These are phyloP conservation scores for Meteorus sp. DNA, from an alignment of 1,140 invertebrate species.

Conservation along the genomic window DNA sequence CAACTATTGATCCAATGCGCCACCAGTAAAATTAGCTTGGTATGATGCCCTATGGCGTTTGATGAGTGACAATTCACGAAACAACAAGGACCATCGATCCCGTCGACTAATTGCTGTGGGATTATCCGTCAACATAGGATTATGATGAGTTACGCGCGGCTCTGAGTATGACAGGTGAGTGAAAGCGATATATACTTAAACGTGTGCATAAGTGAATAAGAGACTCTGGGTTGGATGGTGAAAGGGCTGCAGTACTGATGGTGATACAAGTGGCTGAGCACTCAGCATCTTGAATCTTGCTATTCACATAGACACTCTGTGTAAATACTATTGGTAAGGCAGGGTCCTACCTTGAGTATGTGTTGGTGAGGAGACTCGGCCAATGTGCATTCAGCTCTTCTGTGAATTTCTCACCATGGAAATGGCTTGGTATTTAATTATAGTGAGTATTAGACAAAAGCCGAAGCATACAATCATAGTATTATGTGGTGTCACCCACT, in stretches of 20 bases:
- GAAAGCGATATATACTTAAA: background rate
- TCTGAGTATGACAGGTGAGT: no score
- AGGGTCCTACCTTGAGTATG: background rate
- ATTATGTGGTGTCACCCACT: no score
- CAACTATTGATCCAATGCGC: background rate
- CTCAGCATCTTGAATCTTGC: background rate
- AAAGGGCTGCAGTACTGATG: background rate
- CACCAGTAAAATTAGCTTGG: background rate
- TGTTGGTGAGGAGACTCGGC: background rate
- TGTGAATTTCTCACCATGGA: constrained; percentile 6
- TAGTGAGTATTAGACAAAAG: constrained; percentile 13
- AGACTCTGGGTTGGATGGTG: background rate
- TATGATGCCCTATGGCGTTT: background rate
- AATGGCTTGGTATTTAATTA: constrained; percentile 26
- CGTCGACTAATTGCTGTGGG: background rate
- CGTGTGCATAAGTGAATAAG: background rate
- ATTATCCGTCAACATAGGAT: background rate
- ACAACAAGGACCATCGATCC: background rate
- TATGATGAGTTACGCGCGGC: background rate
- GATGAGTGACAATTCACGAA: background rate
- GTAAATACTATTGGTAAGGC: no score
- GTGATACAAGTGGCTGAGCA: background rate
- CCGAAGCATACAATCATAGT: background rate
- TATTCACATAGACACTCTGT: no score
- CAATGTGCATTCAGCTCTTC: constrained; percentile 9